These are phyloP conservation scores for Lasiommata megera DNA, from an alignment of 2,888 invertebrate species.

Conservation along the genomic window DNA sequence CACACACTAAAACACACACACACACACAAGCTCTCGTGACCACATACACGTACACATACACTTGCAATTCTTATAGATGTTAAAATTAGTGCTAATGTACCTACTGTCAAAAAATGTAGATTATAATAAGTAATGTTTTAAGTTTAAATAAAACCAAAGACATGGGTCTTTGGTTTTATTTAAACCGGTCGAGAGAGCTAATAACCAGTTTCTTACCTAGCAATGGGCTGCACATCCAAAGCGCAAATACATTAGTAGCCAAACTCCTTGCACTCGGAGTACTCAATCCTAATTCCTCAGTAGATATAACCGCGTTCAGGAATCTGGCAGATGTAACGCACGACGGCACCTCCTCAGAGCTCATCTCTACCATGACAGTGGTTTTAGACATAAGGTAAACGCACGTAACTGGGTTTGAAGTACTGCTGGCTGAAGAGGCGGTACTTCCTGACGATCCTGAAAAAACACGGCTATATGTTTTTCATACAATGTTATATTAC, in stretches of 20 bases:
- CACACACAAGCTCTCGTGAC: too few relatives aligned
- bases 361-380: slow-evolving; percentile 91
- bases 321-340: slow-evolving; percentile 65
- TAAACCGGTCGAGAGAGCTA: too few relatives aligned
- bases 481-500: too few relatives aligned
- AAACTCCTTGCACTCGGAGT: slow-evolving; percentile 86
- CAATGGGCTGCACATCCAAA: slow-evolving; percentile 97
- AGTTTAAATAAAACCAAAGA: too few relatives aligned
- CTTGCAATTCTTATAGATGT: too few relatives aligned
- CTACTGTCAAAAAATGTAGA: too few relatives aligned
- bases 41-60: too few relatives aligned
- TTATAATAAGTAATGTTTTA: too few relatives aligned
- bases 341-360: slow-evolving; percentile 67
- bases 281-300: slow-evolving; percentile 88
- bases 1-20: too few relatives aligned
- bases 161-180: too few relatives aligned
- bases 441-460: slow-evolving; percentile 73
- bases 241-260: slow-evolving; percentile 92
- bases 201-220: slow-evolving; percentile 84
- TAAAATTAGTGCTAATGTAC: too few relatives aligned
- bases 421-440: slow-evolving; percentile 65
- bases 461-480: too few relatives aligned
- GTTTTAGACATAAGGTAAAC: slow-evolving; percentile 92
- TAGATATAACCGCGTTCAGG: slow-evolving; percentile 61
- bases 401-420: slow-evolving; percentile 83